These are phyloP conservation scores for Gracilinanus agilis DNA, from an alignment of 2,113 vertebrate species.

Conservation along the genomic window DNA sequence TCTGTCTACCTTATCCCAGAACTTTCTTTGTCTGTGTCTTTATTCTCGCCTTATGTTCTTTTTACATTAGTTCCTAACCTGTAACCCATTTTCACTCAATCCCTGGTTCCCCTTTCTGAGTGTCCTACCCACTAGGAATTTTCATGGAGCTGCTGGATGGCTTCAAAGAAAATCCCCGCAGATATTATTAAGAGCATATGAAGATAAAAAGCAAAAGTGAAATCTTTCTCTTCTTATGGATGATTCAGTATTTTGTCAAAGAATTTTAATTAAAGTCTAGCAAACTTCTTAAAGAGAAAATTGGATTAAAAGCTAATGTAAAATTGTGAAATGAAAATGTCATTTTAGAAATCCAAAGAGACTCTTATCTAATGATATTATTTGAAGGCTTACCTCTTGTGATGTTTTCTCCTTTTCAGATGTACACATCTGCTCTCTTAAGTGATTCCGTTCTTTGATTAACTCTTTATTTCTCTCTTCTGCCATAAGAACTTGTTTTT, in stretches of 20 bases:
- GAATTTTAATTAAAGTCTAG: not conserved
- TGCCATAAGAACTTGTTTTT: slow-evolving; percentile 89
- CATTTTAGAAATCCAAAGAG: slow-evolving; percentile 17
- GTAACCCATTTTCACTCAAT: too few relatives aligned
- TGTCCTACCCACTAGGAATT: too few relatives aligned
- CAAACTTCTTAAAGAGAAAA: not conserved
- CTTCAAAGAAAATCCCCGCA: not conserved
- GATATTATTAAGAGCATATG: not conserved
- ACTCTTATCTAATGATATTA: not conserved
- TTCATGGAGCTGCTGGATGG: too few relatives aligned
- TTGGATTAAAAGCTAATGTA: not conserved
- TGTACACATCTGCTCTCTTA: slow-evolving; percentile 90
- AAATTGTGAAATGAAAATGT: not conserved
- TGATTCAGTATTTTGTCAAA: not conserved
- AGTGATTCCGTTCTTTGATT: slow-evolving; percentile 85
- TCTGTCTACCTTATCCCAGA: too few relatives aligned
- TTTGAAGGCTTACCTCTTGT: slow-evolving; percentile 83
- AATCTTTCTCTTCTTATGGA: not conserved
- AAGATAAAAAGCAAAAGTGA: not conserved
- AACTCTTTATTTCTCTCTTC: slow-evolving; percentile 94
- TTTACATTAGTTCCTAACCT: too few relatives aligned
- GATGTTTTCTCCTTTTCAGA: slow-evolving; percentile 92
- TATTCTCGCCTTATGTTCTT: too few relatives aligned
- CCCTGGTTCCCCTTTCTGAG: too few relatives aligned
- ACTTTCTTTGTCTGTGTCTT: too few relatives aligned